Evolutionary conservation across 2,113 vertebrate species (phyloP).

Genomic region (Xenopus laevis): DNA sequence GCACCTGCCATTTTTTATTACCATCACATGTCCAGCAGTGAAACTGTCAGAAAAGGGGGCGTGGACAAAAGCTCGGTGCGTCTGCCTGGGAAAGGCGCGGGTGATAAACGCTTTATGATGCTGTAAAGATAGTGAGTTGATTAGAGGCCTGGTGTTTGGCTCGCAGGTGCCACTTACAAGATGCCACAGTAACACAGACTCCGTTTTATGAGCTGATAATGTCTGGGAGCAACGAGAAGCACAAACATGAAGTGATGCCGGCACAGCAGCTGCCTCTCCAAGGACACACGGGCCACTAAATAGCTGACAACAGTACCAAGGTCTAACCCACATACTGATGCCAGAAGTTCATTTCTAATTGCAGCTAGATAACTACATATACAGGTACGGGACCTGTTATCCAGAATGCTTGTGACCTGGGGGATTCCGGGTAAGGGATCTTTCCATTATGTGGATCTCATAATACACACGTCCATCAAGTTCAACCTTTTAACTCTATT

Average conservation of each 20-base stretch:
- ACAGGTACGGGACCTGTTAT: too few relatives aligned
- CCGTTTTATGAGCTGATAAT: constrained; percentile 24
- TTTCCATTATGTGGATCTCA: too few relatives aligned
- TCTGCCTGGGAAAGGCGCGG: constrained; percentile 21
- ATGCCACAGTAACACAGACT: constrained; percentile 9
- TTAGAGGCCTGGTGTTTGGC: constrained; percentile 23
- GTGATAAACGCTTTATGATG: constrained; percentile 34
- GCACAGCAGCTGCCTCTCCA: constrained; percentile 31
- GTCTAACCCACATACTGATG: too few relatives aligned
- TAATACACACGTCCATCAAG: too few relatives aligned
- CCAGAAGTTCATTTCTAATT: too few relatives aligned
- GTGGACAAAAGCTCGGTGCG: background rate
- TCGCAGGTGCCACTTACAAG: constrained; percentile 32
- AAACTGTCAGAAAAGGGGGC: background rate
- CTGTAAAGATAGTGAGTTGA: constrained; percentile 29
- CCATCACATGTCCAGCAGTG: constrained; percentile 17
- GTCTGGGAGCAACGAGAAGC: constrained; percentile 10
- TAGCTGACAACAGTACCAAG: background rate
- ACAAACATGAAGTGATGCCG: constrained; percentile 6
- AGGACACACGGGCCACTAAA: constrained; percentile 8
- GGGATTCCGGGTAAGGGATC: too few relatives aligned
- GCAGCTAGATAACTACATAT: too few relatives aligned
- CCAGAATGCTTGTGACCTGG: too few relatives aligned
- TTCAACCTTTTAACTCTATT: too few relatives aligned
- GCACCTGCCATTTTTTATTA: constrained; percentile 13